A percentile compares a stretch with the other conserved stretches of the same genome.
Evolutionary conservation across 2,113 vertebrate species (phyloP).

Genomic region (Salvelinus namaycush): DNA sequence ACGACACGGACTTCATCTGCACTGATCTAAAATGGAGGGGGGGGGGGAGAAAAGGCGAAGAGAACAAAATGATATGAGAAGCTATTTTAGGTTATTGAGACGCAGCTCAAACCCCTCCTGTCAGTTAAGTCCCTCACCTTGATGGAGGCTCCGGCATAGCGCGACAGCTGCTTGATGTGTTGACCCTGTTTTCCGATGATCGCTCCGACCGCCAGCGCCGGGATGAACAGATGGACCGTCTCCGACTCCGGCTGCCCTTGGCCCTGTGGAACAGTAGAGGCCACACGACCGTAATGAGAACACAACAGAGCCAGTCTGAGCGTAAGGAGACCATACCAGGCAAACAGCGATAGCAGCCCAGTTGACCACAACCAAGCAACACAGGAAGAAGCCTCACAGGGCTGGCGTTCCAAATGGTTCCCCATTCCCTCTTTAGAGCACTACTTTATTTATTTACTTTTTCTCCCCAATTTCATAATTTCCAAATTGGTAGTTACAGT

Average conservation of each 20-base stretch:
- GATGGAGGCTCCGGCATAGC: slow-evolving; percentile 96
- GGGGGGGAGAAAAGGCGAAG: too few species aligned
- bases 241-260: slow-evolving; percentile 88
- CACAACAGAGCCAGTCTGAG: not conserved
- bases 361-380: not conserved
- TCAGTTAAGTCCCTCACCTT: slow-evolving; percentile 77
- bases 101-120: not conserved
- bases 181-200: slow-evolving; percentile 99
- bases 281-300: not conserved
- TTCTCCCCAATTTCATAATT: too few species aligned
- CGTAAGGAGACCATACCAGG: not conserved
- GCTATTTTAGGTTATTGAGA: not conserved
- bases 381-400: not conserved
- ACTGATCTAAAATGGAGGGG: too few species aligned
- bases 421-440: too few species aligned
- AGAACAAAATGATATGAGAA: too few species aligned
- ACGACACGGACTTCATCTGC: too few species aligned
- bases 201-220: slow-evolving; percentile 93
- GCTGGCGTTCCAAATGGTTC: too few species aligned
- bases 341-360: not conserved
- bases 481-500: too few species aligned
- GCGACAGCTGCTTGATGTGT: slow-evolving; percentile 98
- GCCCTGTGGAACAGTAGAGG: slow-evolving; percentile 17
- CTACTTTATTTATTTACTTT: too few species aligned
- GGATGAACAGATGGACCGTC: slow-evolving; percentile 97